phyloP scores from a whole-genome alignment of 1,140 invertebrate genomes.

The Acromyrmex heyeri region DNA sequence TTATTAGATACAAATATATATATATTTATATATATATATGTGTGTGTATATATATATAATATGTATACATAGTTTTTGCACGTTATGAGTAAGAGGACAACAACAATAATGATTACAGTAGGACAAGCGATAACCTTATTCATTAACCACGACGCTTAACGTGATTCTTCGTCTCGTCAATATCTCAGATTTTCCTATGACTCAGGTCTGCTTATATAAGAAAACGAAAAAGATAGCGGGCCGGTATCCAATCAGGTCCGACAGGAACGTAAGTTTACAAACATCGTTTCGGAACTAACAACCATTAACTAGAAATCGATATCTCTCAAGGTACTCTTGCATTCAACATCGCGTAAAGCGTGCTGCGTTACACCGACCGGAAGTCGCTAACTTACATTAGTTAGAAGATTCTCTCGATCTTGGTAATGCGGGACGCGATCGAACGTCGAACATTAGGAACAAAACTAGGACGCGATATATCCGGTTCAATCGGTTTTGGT shows the following conservation, averaged over 20 bases:
- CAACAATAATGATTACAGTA: conserved; percentile 78
- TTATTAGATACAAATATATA: conserved; percentile 74
- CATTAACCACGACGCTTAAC: conserved; percentile 52
- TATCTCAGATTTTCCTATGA: conserved; percentile 11
- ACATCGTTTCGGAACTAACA: conserved; percentile 72
- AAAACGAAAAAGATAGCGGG: conserved; percentile 64
- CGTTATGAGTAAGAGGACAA: conserved; percentile 78
- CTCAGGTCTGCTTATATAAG: conserved; percentile 54
- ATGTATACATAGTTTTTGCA: conserved; percentile 71
- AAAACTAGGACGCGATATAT: conserved; percentile 35
- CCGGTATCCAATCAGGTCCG: not conserved
- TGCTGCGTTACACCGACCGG: not conserved
- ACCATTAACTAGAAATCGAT: conserved; percentile 75
- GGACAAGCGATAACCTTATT: conserved; percentile 71
- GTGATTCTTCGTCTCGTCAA: not conserved
- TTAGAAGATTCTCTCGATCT: not conserved
- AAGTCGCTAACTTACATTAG: not conserved
- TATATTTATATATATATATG: conserved; percentile 59
- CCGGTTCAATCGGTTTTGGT: not conserved
- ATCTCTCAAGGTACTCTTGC: conserved; percentile 68
- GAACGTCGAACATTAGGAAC: conserved; percentile 38
- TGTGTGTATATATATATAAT: conserved; percentile 64
- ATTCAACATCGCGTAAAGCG: conserved; percentile 28
- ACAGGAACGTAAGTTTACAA: conserved; percentile 74
- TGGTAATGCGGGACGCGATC: not conserved